Evolutionary conservation across 2,797 vertebrate species (phyloP).

Genomic region (Pipistrellus pygmaeus): DNA sequence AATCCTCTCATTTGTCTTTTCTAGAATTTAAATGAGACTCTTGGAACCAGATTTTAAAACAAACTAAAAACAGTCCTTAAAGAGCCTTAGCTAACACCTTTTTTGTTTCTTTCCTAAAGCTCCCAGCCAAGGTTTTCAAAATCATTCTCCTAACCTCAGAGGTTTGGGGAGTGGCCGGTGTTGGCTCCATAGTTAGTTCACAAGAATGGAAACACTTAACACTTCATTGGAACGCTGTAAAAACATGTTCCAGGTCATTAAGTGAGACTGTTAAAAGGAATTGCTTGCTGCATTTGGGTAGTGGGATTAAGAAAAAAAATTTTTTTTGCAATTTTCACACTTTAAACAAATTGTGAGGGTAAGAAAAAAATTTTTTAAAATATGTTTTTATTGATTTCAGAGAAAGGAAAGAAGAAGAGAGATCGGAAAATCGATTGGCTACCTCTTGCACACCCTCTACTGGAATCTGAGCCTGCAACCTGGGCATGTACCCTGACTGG

Average conservation of each 20-base stretch:
- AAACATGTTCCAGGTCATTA: not conserved
- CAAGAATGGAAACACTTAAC: constrained; percentile 25
- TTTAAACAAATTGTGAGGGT: not conserved
- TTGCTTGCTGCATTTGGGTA: not conserved
- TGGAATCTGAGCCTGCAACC: not conserved
- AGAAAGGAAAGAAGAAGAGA: not conserved
- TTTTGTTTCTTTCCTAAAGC: constrained; percentile 29
- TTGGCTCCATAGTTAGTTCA: not conserved
- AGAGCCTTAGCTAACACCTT: not conserved
- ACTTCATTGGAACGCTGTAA: constrained; percentile 33
- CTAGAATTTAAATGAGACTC: constrained; percentile 33
- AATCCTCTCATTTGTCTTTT: not conserved
- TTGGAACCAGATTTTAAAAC: constrained; percentile 42
- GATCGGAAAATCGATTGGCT: accelerated
- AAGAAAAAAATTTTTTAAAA: not conserved
- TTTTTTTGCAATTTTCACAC: not conserved
- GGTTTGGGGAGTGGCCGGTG: not conserved
- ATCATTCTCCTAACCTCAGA: not conserved
- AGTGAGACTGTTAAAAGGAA: not conserved
- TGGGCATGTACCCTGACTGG: not conserved
- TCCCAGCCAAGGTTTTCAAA: not conserved
- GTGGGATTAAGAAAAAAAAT: not conserved
- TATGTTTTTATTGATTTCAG: not conserved
- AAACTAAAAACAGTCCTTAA: constrained; percentile 29
- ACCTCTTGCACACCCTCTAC: not conserved